Evolutionary conservation across 2,888 invertebrate species (phyloP).

Genomic region (Callosobruchus maculatus): DNA sequence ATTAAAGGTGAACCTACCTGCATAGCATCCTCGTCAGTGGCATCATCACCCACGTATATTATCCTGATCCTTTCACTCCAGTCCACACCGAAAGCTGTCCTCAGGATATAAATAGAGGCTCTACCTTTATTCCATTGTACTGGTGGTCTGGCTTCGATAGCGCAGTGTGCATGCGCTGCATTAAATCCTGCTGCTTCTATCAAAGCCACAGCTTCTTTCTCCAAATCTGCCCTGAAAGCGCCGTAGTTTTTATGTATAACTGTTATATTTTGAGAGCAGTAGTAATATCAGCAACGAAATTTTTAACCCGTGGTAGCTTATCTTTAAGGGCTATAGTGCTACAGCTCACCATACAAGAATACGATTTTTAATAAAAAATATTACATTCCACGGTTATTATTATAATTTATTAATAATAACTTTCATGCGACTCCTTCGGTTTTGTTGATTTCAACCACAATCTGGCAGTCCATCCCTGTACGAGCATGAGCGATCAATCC

Average conservation of each 20-base stretch:
- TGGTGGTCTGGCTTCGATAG: constrained; percentile 86
- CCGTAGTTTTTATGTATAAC: background rate
- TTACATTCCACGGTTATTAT: no score
- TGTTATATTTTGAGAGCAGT: no score
- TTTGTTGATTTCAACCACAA: no score
- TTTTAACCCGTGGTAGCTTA: no score
- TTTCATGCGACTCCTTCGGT: no score
- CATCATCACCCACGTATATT: constrained; percentile 86
- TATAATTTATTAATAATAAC: no score
- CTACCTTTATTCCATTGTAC: constrained; percentile 90
- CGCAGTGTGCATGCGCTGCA: constrained; percentile 77
- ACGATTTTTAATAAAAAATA: no score
- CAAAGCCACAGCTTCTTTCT: constrained; percentile 67
- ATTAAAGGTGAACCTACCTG: constrained; percentile 55
- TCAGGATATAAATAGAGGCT: constrained; percentile 84
- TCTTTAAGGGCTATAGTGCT: no score
- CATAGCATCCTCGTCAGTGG: constrained; percentile 89
- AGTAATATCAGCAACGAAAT: no score
- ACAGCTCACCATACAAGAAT: no score
- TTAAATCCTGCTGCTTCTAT: constrained; percentile 76
- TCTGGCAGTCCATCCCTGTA: no score
- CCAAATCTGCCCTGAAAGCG: constrained; percentile 53
- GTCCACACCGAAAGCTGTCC: constrained; percentile 86
- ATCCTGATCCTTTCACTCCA: constrained; percentile 89
- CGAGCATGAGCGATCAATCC: no score